Evolutionary conservation across 2,797 vertebrate genomes (phyloP).

Genomic region (Moxostoma hubbsi): DNA sequence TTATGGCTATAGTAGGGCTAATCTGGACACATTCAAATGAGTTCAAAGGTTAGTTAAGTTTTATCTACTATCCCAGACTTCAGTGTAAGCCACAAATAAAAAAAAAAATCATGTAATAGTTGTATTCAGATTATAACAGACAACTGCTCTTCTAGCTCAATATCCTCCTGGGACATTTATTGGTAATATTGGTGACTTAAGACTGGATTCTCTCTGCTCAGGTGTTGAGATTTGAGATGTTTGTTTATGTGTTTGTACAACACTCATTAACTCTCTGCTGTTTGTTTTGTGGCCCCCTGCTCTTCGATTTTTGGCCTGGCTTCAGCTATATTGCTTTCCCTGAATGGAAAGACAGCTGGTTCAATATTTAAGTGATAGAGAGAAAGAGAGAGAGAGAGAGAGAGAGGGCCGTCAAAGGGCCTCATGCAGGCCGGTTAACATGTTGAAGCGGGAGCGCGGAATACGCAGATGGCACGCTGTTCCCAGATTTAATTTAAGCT

Average conservation of each 20-base stretch:
- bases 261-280: constrained; percentile 82
- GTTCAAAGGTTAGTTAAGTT: background rate
- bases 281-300: constrained; percentile 78
- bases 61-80: background rate
- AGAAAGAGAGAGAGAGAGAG: constrained; percentile 45
- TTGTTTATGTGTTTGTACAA: constrained; percentile 82
- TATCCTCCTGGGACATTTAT: constrained; percentile 41
- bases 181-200: constrained; percentile 71
- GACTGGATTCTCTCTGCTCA: constrained; percentile 71
- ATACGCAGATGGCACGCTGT: constrained; percentile 98
- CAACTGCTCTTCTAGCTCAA: background rate
- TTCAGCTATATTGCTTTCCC: constrained; percentile 82
- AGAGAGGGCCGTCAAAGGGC: constrained; percentile 84
- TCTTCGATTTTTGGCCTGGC: constrained; percentile 79
- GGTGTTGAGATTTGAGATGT: constrained; percentile 67
- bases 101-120: background rate
- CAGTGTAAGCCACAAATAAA: background rate
- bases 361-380: constrained; percentile 84
- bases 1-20: background rate
- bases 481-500: constrained; percentile 99
- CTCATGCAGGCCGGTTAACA: constrained; percentile 90
- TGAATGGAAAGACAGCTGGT: constrained; percentile 93
- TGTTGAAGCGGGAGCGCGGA: constrained; percentile 82
- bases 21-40: background rate
- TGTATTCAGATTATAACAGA: constrained; percentile 5